Evolutionary conservation across 2,888 invertebrate species (phyloP), one percentile per base, ranked within the genome.

Genomic region (Xanthorhoe designata): DNA sequence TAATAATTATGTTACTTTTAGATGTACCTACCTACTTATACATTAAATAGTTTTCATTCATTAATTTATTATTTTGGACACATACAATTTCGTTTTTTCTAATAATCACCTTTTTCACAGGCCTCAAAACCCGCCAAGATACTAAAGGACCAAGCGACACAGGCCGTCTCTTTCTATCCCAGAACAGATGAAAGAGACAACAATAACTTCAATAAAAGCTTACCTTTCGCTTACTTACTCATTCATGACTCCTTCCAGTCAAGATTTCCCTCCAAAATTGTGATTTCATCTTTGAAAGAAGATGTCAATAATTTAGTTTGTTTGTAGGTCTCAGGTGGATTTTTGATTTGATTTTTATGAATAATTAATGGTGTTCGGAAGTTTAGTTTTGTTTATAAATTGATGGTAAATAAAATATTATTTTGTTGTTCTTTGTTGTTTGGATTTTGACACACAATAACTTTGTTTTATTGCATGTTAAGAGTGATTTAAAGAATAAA

Each of bases 201-300:
- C 52, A 15, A 5, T 15, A 17, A 0, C 0, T 17, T 38, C 10
- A 15, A 52, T 19, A 9, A 32, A 29, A 58, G 24, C 9, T 50
- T 29, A 24, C 58, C 66, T 4, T 59, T 59, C 17, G 66, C 50
- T 1, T 49, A 17, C 15, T 18, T 68, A 15, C 7, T 29, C 6
- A 54, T 64, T 17, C n/a, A 53, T 50, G 53, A 68, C 5, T 13
- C 57, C 0, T 47, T 38, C 24, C 2, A 24, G 2, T 61, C 61
- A 10, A 17, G 42, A 54, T 0, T 57, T 15, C 64, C 68, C 17
- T 54, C 49, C 15, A 61, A 32, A 57, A 15, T 68, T 15, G 24
- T 68, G 19, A n/a, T 50, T n/a, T 52, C 51, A n/a, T 61, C 42
- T 19, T 32, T 68, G 9, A 49, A 29, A 0, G 29, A 15, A 2